Evolutionary conservation across 2,113 vertebrate species (phyloP), one percentile per base, ranked within the genome.

Genomic region (Tringa solitaria): DNA sequence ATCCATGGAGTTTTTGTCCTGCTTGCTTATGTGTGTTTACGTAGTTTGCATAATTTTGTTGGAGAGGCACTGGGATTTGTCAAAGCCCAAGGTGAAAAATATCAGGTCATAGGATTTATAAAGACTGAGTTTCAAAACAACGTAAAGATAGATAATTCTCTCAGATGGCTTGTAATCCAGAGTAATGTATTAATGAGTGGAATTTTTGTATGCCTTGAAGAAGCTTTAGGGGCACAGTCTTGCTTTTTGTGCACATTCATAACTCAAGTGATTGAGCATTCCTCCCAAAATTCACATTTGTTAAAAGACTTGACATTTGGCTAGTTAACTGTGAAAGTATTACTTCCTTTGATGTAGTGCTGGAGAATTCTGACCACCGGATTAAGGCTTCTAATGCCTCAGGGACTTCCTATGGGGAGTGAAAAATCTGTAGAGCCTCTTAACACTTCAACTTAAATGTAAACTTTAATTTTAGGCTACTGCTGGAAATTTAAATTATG

Each of bases 391-490:
- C 68, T 89, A 64, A 48, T 65, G 41, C 77, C 64, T 89, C 45
- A n/a, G 53, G 7, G 60, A 60, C 41, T 69, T 94, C 88, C 51
- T 83, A 15, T 46, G 14, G 32, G 51, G 33, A 86, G 8, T 67
- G 46, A 41, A 75, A 92, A 91, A 67, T 75, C 60, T 3, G 1
- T 78, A 74, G 50, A 92, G 56, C 51, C 65, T 93, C 73, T 84
- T 81, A 94, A 77, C 57, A 37, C 46, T 85, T 89, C 12, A 23
- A 50, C 57, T 81, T 79, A 53, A 73, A 69, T 46, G 56, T 88
- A 84, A 86, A 59, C 75, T 65, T 94, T 89, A 46, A 81, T 89
- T 90, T 95, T 63, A 84, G 46, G 32, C 41, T 83, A 93, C 90
- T 93, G 41, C 65, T 93, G 68, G 51, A 87, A 84, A 92, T 78